Base-by-base conservation (phyloP, 1,140 invertebrate species). In the Diuraphis noxia region DNA sequence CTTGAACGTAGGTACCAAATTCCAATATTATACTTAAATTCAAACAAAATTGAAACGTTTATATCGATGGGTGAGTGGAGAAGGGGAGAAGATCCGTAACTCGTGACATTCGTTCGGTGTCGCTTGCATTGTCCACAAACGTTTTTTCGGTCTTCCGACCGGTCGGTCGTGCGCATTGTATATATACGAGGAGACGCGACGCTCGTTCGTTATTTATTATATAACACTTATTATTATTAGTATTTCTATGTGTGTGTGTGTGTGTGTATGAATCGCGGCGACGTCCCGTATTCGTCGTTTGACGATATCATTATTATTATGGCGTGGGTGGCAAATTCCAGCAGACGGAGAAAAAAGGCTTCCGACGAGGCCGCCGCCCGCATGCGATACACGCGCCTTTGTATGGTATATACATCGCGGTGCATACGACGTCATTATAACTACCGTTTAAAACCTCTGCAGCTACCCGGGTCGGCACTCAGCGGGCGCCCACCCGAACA, bases 291-390 rank as follows among this genome's bases (percentile, higher is more conserved):
- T 23, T 41, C 25, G 81, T 82, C 81, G 81, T 82, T 41, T 82
- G 38, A 41, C 38, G 38, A 41, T 41, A 25, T 72, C 38, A 38
- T 38, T 41, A 41, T 25, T 38, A 25, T 41, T 25, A 38, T 63
- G 84, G 49, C 36, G 86, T 63, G 86, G 86, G 49, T 88, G 86
- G 86, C 49, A 40, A 88, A 88, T 88, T 88, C 86, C 86, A 56
- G 7, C 21, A 41, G 52, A 49, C 79, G 34, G 13, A 46, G 36
- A n/a, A 30, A 63, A 88, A 88, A 38, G 86, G 49, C 86, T 88
- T 88, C 86, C 52, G 86, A 88, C 52, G 36, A 34, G 49, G 84
- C n/a, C 23, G 56, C 56, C 13, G 56, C 56, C 56, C 56, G 56
- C 56, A 72, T 72, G n/a, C 13, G 30, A 72, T 72, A n/a, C 56